Evolutionary conservation across 2,888 invertebrate genomes (phyloP).

Genomic region (Carabus problematicus): DNA sequence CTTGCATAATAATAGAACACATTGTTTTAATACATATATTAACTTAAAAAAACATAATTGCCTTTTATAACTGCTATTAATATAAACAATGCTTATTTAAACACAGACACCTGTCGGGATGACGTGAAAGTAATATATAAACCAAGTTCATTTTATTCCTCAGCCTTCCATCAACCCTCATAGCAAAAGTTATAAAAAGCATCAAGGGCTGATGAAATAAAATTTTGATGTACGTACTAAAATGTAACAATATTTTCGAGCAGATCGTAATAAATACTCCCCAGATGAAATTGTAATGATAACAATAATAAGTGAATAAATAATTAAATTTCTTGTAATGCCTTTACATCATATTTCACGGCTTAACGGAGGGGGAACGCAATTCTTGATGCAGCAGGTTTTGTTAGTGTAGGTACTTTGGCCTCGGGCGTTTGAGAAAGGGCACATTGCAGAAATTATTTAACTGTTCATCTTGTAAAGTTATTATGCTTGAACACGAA

Average conservation of each 20-base stretch:
- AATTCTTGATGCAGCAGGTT: constrained; percentile 23
- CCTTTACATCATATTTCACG: constrained; percentile 27
- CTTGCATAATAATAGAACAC: too few species aligned
- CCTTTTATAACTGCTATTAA: neutral
- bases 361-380: constrained; percentile 12
- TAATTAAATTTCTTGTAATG: constrained; percentile 32
- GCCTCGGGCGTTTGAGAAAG: too few species aligned
- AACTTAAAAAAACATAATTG: too few species aligned
- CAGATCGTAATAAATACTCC: constrained; percentile 27
- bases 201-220: constrained; percentile 36
- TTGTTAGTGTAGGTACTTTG: neutral
- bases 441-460: too few species aligned
- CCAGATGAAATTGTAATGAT: constrained; percentile 21
- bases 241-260: constrained; percentile 37
- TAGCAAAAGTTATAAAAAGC: constrained; percentile 23
- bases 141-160: constrained; percentile 32
- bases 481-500: too few species aligned
- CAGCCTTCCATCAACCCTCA: constrained; percentile 20
- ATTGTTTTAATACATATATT: too few species aligned
- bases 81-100: constrained; percentile 29
- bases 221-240: constrained; percentile 36
- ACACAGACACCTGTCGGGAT: constrained; percentile 19
- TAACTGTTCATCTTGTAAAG: too few species aligned
- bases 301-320: constrained; percentile 30
- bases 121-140: constrained; percentile 26